Base-by-base conservation (phyloP, 2,888 invertebrate species). In the Papilio gigon region DNA sequence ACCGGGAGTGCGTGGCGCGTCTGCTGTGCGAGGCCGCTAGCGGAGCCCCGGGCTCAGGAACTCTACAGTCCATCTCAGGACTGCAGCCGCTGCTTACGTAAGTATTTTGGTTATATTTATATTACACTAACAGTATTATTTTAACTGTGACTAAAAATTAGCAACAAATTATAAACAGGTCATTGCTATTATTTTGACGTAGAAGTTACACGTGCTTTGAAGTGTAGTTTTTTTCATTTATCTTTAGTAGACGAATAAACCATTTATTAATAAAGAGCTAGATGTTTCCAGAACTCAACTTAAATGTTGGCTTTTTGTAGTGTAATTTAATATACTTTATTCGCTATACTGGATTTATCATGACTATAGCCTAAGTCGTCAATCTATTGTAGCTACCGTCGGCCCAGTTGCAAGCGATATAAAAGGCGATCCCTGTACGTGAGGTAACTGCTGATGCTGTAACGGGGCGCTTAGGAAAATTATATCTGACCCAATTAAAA, bases 21-120 rank as follows among this genome's bases (percentile, higher is more conserved):
- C 91, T 97, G 75, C 90, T 97, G 71, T 97, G 97, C 80, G 96
- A 97, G 85, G 93, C 96, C 65, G 95, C 96, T 61, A 88, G 94
- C 77, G 88, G 90, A 62, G 74, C 79, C 25, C 72, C 83, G 2
- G 80, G 73, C 0, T 61, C 76, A 2, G 75, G 79, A 0, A 73
- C 91, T 72, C 71, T 84, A 73, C 90, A 88, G 76, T 89, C 87
- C 3, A 79, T 88, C 42, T 76, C 92, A 44, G 90, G 92, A 59
- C 77, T 93, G 73, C 92, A 92, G 62, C 93, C 94, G 0, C 81
- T 95, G 68, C 77, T 94, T 47, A 91, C 93, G 95, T 95, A 84
- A 92, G 94, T 87, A 40, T 4, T 0, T 66, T 59, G n/a, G 14
- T 44, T 11, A 44, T 17, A n/a, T 42, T 42, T 42, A 0, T 8